These are phyloP conservation scores for Hydropsyche tenuis DNA, from an alignment of 1,140 invertebrate genomes.

Conservation along the genomic window DNA sequence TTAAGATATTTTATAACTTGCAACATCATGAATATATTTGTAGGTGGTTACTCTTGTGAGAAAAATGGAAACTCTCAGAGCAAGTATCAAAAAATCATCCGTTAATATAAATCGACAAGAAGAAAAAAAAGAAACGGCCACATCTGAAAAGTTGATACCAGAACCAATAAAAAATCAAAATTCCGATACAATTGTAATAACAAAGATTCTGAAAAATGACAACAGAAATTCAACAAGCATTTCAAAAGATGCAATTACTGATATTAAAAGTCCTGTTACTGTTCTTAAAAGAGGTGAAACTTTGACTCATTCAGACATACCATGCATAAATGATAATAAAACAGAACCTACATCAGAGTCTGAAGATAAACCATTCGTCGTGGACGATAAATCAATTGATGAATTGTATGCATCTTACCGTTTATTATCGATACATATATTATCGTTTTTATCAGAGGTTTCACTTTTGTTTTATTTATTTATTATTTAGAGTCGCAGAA, in stretches of 20 bases:
- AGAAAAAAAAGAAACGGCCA: constrained; percentile 47
- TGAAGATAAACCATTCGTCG: neutral
- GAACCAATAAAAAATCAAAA: neutral
- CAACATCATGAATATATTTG: constrained; percentile 36
- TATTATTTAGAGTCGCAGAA: constrained; percentile 23
- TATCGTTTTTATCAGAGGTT: no score
- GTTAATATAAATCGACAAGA: constrained; percentile 53
- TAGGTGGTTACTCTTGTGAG: constrained; percentile 72
- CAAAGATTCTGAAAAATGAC: constrained; percentile 43
- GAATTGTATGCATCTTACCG: constrained; percentile 20
- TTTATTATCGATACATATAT: no score
- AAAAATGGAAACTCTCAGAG: constrained; percentile 67
- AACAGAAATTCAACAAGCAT: constrained; percentile 11
- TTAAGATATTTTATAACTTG: neutral
- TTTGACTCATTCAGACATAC: neutral
- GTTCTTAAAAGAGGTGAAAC: constrained; percentile 45
- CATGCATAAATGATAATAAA: constrained; percentile 8
- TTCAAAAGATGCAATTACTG: neutral
- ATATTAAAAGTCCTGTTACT: constrained; percentile 39
- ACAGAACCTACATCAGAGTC: neutral
- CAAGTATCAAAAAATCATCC: constrained; percentile 55
- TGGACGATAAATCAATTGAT: constrained; percentile 22
- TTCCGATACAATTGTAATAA: constrained; percentile 28
- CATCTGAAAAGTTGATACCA: neutral
- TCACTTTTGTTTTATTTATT: constrained; percentile 2